A percentile compares a stretch with the other conserved stretches of the same genome.
Evolutionary conservation across 2,113 vertebrate genomes (phyloP).

Genomic region (Alosa alosa): DNA sequence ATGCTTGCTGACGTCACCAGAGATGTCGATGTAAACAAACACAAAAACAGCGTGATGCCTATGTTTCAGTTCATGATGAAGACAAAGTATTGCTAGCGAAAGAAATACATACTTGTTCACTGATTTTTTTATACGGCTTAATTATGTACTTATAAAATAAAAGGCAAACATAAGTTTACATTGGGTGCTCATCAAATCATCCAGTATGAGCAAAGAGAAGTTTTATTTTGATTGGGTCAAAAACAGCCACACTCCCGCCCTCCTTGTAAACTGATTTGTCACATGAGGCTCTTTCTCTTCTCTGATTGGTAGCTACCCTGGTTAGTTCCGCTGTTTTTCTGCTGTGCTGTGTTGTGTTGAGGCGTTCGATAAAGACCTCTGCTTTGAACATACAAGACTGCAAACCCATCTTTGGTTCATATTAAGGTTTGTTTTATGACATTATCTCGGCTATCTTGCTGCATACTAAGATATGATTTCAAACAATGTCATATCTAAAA

Average conservation of each 20-base stretch:
- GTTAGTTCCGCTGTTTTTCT: slow-evolving; percentile 19
- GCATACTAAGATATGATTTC: background rate
- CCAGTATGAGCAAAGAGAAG: background rate
- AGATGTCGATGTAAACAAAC: slow-evolving; percentile 16
- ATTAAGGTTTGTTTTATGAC: background rate
- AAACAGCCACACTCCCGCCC: background rate
- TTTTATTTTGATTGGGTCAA: background rate
- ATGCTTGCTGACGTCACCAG: slow-evolving; percentile 12
- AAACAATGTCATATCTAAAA: background rate
- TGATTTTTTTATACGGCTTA: background rate
- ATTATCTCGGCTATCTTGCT: background rate
- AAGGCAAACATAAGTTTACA: background rate
- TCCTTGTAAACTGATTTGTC: background rate
- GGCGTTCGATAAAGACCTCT: slow-evolving; percentile 7
- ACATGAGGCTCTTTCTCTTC: background rate
- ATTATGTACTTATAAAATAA: background rate
- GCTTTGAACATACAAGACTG: background rate
- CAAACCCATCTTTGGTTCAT: background rate
- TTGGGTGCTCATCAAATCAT: background rate
- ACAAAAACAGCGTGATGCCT: background rate
- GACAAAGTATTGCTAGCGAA: background rate
- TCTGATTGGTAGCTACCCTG: background rate
- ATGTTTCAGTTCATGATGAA: background rate
- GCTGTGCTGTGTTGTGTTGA: slow-evolving; percentile 12
- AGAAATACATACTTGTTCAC: background rate